Base-by-base conservation (phyloP, 2,888 invertebrate species). In the Lasioglossum leucozonium region DNA sequence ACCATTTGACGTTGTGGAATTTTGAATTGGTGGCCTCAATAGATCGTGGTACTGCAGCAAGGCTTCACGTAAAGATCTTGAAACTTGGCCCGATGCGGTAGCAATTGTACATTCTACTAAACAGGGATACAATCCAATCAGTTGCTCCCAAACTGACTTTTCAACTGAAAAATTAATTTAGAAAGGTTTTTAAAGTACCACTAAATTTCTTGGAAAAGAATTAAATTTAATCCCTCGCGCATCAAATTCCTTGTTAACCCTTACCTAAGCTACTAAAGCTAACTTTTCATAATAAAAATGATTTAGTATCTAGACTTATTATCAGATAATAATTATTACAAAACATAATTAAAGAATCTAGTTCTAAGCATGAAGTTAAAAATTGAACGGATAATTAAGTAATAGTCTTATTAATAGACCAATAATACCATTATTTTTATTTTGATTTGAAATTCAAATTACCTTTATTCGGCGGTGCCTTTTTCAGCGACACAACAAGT, bases 71-170 rank as follows among this genome's bases (percentile, higher is more conserved):
- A 98, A 95, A 22, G 98, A 97, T 87, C 97, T 96, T 72, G 97
- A 97, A 22, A 98, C 97, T 95, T 98, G 98, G 13, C 97, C 96
- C 6, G 98, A 98, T 77, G 97, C 97, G 22, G 98, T 97, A 76
- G 98, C 97, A 44, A 95, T 95, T 89, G 97, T 98, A 93, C 98
- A 98, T 93, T 98, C 97, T 72, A 99, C 99, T 91, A 99, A 96
- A 93, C 97, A 97, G 0, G 99, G 99, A 96, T 99, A 99, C 51
- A 99, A 95, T 37, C 97, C 97, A 92, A 99, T 99, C 81, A 99
- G 95, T 94, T 99, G 98, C 94, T 98, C 97, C 99, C 99, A 99
- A 0, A 99, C 98, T 34, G 97, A 97, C 89, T 97, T 96, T 95
- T 98, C 99, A 83, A 99, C 99, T 98, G 94, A 75, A 72, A 72